phyloP scores from a whole-genome alignment of 1,140 invertebrate genomes.

The Hylaeus volcanicus region DNA sequence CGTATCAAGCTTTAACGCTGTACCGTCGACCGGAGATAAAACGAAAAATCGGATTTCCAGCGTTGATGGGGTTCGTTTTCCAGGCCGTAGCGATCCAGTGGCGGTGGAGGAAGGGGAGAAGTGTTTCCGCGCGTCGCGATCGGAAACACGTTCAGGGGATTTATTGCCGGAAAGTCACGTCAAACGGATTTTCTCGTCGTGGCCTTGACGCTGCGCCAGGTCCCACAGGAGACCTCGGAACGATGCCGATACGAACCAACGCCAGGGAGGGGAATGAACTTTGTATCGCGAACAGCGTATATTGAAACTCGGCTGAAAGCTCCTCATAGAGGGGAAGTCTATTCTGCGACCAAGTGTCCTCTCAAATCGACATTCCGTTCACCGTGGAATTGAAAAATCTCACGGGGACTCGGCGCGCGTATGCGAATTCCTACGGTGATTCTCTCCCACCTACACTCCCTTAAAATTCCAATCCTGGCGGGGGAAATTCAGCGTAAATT shows the following conservation, averaged over 20 bases:
- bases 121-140: conserved; percentile 1
- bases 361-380: conserved; percentile 1
- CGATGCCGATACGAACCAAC: conserved; percentile 19
- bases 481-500: too few relatives aligned
- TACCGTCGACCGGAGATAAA: background rate
- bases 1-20: background rate
- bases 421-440: background rate
- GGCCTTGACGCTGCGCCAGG: conserved; percentile 9
- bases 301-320: conserved; percentile 12
- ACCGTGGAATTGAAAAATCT: conserved; percentile 5
- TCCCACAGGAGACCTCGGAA: conserved; percentile 1
- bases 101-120: background rate
- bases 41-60: conserved; percentile 23
- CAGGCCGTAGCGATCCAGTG: background rate
- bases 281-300: conserved; percentile 49
- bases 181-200: conserved; percentile 37
- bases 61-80: conserved; percentile 17
- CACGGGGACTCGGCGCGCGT: background rate
- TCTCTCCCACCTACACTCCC: background rate
- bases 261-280: conserved; percentile 42
- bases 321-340: background rate
- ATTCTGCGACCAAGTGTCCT: background rate
- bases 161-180: conserved; percentile 32
- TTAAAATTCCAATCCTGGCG: background rate
- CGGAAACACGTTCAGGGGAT: conserved; percentile 38